These are phyloP conservation scores for Drosophila melanosoma DNA, from an alignment of 2,888 invertebrate genomes.

Conservation along the genomic window DNA sequence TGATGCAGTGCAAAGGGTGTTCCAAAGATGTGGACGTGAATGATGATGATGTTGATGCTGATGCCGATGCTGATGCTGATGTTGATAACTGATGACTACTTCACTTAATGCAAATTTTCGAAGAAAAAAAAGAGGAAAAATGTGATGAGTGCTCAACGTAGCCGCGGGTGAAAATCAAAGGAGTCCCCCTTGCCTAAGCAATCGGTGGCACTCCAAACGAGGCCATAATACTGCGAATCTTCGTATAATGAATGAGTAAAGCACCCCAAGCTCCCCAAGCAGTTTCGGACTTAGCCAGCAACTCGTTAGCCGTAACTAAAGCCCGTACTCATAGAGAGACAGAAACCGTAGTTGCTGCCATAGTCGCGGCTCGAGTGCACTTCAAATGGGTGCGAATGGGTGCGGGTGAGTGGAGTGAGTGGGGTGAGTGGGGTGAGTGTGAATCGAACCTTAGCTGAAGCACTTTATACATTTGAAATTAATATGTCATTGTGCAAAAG, in stretches of 20 bases:
- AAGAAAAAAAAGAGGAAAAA: conserved; percentile 20
- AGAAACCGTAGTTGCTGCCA: conserved; percentile 45
- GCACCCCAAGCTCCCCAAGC: conserved; percentile 13
- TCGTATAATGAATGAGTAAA: conserved; percentile 75
- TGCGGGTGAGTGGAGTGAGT: too few relatives aligned
- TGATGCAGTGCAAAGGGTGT: conserved; percentile 6
- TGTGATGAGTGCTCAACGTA: conserved; percentile 61
- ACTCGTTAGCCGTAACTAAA: conserved; percentile 63
- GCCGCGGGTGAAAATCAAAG: conserved; percentile 31
- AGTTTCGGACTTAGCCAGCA: conserved; percentile 44
- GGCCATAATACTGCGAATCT: conserved; percentile 78
- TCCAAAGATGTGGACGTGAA: conserved; percentile 12
- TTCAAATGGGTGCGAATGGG: conserved; percentile 22
- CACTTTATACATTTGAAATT: conserved; percentile 66
- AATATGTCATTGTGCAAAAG: conserved; percentile 73
- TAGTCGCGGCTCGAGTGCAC: conserved; percentile 57
- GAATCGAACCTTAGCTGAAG: conserved; percentile 13
- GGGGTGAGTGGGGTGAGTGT: too few relatives aligned
- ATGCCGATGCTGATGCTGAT: conserved; percentile 56
- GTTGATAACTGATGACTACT: conserved; percentile 80
- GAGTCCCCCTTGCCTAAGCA: not conserved
- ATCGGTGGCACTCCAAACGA: conserved; percentile 62
- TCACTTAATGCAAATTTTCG: conserved; percentile 81
- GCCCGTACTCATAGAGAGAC: conserved; percentile 32
- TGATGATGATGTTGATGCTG: conserved; percentile 45